Evolutionary conservation across 64 coral and sea anemone species (phyloP), one percentile per base, ranked within the genome.

Genomic region (Pocillopora verrucosa): DNA sequence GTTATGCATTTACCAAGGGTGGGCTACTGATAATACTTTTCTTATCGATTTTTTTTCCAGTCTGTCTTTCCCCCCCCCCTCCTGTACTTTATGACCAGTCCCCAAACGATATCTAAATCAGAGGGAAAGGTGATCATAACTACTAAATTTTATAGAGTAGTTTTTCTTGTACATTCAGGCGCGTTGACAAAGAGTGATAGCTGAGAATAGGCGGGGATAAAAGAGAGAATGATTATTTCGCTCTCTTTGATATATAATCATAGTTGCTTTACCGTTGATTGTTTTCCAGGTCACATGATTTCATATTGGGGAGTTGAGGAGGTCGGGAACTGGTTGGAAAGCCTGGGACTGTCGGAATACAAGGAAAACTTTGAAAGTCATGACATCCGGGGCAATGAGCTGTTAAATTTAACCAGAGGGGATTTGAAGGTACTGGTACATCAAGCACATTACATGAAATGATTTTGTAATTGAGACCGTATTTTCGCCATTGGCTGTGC

Each of bases 241-340:
- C 41, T 51, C 41, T 51, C 41, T 3, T 51, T 51, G 41, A 1
- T 4, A 51, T 51, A 51, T 51, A 51, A 51, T 4, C 41, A 51
- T 51, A 51, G 3, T 51, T 51, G 7, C 41, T 30, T 63, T 17
- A n/a, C 9, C 20, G 7, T 70, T 2, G n/a, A 51, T 85, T 72
- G 20, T 35, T 94, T 3, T 14, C 22, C 22, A 96, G 94, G 94
- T 74, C 94, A 91, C 24, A 96, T 96, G 90, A 96, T 96, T n/a
- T 76, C 90, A 76, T 96, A 90, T 82, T 96, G 94, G 94, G 94
- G 90, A 9, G 91, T 96, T 7, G 94, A 96, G 13, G 94, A 96
- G 59, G 91, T 96, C 36, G 87, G 94, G 0, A 56, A 56, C 34
- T 96, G 94, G 94, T 36, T 96, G n/a, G 94, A 93, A 60, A 96